Evolutionary conservation across 2,888 invertebrate species (phyloP).

Genomic region (Aporophyla lueneburgensis): DNA sequence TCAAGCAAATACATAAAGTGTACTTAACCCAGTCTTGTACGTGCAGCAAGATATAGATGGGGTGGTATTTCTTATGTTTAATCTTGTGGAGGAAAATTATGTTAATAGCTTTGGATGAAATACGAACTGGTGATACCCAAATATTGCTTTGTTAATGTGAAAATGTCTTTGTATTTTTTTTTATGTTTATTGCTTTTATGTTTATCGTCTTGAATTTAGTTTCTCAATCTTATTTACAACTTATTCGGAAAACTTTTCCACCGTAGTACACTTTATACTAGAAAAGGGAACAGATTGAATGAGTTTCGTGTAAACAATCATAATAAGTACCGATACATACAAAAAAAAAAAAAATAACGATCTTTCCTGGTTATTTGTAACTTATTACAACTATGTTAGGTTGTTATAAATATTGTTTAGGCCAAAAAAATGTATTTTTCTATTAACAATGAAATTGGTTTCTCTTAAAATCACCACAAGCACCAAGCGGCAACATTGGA

Average conservation of each 20-base stretch:
- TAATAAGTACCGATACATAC: too few species aligned
- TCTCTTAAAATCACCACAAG: neutral
- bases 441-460: neutral
- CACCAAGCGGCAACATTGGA: neutral
- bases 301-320: too few species aligned
- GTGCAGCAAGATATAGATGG: conserved; percentile 7
- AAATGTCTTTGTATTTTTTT: neutral
- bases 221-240: too few species aligned
- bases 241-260: too few species aligned
- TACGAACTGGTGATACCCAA: neutral
- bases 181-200: neutral
- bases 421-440: too few species aligned
- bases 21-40: conserved; percentile 30
- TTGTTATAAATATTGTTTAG: too few species aligned
- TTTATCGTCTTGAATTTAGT: too few species aligned
- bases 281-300: too few species aligned
- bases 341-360: too few species aligned
- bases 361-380: too few species aligned
- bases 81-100: conserved; percentile 13
- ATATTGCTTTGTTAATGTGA: neutral
- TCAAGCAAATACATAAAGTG: conserved; percentile 28
- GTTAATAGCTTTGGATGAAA: neutral
- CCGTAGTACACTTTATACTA: too few species aligned
- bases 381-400: too few species aligned
- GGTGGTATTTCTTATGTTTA: conserved; percentile 11